Base-by-base conservation (phyloP, 2,888 invertebrate species). In the Mesodorylaimus sp. region DNA sequence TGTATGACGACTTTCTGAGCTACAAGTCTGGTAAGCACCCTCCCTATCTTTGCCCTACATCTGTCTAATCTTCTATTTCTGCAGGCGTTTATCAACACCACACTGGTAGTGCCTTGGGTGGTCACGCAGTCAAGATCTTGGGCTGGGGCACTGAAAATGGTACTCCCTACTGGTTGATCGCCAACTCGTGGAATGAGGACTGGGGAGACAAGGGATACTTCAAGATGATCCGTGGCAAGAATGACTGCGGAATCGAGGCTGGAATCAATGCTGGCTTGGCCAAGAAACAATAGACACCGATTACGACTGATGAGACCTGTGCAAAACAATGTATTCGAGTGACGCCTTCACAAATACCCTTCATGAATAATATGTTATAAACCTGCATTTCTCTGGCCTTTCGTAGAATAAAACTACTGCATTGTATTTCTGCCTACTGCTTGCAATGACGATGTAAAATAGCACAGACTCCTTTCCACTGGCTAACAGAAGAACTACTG, bases 181-280 rank as follows among this genome's bases (percentile, higher is more conserved):
- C 83, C 41, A 87, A 87, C 71, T 85, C 85, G 0, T 88, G 87
- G 87, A 87, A 87, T 69, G 73, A 75, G 0, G 87, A 86, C 66
- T 88, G 87, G 87, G 87, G 87, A 53, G 79, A 81, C 64, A 75
- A 66, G 32, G 72, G 84, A n/a, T n/a, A n/a, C n/a, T n/a, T n/a
- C n/a, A n/a, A 84, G 69, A 86, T 88, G 55, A 70, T 82, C 23
- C 76, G 87, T 52, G 88, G 87, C 2, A 66, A 71, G 53, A 77
- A 74, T 55, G 73, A 74, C 52, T 74, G 74, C 59, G 74, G 74
- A 23, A 74, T 74, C 52, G 68, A 69, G 54, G 51, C 54, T 29
- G 60, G 60, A 25, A 60, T 64, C 26, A 60, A 60, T 36, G 67
- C 63, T 45, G 68, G 68, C 42, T 37, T 60, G 16, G 61, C 61